Base-by-base conservation (phyloP, 2,888 invertebrate genomes). In the Helleia helle region DNA sequence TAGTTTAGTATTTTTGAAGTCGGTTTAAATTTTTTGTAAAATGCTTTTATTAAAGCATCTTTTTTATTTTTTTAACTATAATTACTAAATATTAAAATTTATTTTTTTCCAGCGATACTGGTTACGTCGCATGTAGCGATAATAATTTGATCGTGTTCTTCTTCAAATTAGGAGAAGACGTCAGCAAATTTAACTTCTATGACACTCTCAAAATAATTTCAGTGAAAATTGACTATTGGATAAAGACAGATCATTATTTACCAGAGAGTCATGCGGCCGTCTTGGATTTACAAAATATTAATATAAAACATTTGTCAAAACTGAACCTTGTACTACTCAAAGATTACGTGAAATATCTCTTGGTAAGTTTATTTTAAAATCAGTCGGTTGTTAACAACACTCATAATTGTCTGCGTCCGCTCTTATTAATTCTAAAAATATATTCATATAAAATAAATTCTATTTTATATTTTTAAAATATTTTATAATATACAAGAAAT, bases 241-340 rank as follows among this genome's bases (percentile, higher is more conserved):
- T 34, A 11, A 17, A 34, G 81, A 81, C 43, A 79, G 1, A 52
- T 53, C 6, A 30, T 44, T 3, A 41, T 9, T 52, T 70, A 2
- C 66, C 79, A 0, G 62, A 72, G 11, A 70, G 65, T 1, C 80
- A 83, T 27, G 58, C 72, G n/a, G 47, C 79, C 0, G 52, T 83
- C 1, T 4, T 80, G 2, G 83, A 83, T 28, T 58, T 81, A 25
- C 66, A 71, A 26, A 56, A 63, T 27, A 64, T 61, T 41, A 58
- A 69, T 0, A 46, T 83, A 1, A 67, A 56, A 36, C 18, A 34
- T 34, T 17, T 34, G 12, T 11, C 34, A 1, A 34, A 34, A 18
- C 8, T 34, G 11, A 34, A 34, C 8, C 22, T 18, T 9, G 17
- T 34, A 2, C 4, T 34, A 9, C 6, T 34, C 3, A 34, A 7